Conservation (phyloP, 2,797 vertebrate species). For the Cercopithecus diana region DNA sequence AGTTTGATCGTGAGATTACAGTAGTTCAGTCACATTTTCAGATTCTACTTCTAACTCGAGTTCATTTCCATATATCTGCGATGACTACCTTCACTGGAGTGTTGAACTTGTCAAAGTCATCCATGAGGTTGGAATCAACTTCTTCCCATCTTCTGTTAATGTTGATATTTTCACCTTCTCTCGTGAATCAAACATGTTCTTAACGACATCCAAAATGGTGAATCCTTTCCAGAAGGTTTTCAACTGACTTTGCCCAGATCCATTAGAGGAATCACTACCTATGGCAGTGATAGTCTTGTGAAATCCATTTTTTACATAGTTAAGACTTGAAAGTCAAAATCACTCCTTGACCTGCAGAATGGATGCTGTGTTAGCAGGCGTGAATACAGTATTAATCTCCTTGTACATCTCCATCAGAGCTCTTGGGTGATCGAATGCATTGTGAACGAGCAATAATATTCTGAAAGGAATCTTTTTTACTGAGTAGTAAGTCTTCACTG, state of each 20-base stretch:
- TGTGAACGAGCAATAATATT: neutral
- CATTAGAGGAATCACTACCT: neutral
- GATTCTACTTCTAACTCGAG: neutral
- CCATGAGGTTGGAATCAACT: neutral
- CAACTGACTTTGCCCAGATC: neutral
- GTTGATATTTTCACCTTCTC: neutral
- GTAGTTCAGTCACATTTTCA: neutral
- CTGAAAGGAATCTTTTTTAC: neutral
- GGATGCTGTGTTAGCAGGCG: neutral
- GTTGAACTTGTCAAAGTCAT: neutral
- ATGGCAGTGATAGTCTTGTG: neutral
- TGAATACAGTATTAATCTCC: neutral
- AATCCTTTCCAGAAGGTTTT: neutral
- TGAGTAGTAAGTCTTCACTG: neutral
- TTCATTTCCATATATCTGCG: neutral
- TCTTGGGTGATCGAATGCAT: neutral
- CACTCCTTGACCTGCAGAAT: neutral
- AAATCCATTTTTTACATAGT: neutral
- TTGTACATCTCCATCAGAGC: neutral
- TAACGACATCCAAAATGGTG: neutral
- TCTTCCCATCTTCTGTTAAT: neutral
- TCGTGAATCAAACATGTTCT: neutral
- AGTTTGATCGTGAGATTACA: neutral
- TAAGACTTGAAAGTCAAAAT: neutral
- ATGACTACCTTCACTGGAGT: neutral